Evolutionary conservation across 2,113 vertebrate species (phyloP).

Genomic region (Bubo blakistoni): DNA sequence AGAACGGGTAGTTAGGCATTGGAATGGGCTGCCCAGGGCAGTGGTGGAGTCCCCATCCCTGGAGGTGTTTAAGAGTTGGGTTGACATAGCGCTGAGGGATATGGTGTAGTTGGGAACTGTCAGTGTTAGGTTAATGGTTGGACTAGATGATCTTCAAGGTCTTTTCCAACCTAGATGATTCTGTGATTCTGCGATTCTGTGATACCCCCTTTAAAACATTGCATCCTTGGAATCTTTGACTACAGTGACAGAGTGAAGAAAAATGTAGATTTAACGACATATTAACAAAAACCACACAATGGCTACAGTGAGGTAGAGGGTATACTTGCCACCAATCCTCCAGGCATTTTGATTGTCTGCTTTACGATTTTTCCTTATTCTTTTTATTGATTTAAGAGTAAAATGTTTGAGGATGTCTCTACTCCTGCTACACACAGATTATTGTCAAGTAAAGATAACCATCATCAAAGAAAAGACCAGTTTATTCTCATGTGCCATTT

Average conservation of each 20-base stretch:
- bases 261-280: not conserved
- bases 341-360: not conserved
- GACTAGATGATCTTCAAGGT: too few species aligned
- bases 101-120: too few species aligned
- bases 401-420: not conserved
- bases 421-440: not conserved
- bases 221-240: not conserved
- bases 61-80: too few species aligned
- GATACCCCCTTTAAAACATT: not conserved
- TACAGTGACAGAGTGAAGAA: not conserved
- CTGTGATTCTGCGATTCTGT: too few species aligned
- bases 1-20: too few species aligned
- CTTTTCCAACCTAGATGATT: too few species aligned
- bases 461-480: not conserved
- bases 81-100: too few species aligned
- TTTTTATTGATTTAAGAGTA: not conserved
- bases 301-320: not conserved
- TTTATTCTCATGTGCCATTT: not conserved
- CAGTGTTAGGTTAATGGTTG: too few species aligned
- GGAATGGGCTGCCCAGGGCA: too few species aligned
- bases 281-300: not conserved
- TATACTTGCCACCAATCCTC: not conserved
- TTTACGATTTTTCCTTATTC: not conserved
- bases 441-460: not conserved
- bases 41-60: too few species aligned